Base-by-base conservation (phyloP, 2,113 vertebrate species). In the Heterotilapia buettikoferi region DNA sequence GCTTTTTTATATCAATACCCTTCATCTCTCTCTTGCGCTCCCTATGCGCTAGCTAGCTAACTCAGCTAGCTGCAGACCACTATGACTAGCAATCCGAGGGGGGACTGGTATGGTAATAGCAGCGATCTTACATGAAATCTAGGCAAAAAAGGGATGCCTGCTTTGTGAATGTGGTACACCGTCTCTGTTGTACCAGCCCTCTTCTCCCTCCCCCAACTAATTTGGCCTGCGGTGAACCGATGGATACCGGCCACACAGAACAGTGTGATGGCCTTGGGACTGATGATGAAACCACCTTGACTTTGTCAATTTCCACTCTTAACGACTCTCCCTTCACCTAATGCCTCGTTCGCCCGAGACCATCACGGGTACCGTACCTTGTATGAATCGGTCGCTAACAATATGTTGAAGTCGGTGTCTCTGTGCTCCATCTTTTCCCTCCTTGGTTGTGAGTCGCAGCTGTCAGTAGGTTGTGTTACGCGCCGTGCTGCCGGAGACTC, bases 351-450 rank as follows among this genome's bases (percentile, higher is more conserved):
- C 26, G 14, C 10, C n/a, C 6, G 21, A 56, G 6, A 24, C 45
- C 68, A 1, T 16, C 9, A 18, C 43, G 13, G 9, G 53, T n/a
- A 79, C 45, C 63, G 76, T 96, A 98, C 98, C 98, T 99, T 99
- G 95, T 99, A 99, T 6, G 98, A 99, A 63, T 99, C 98, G 21
- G 98, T 99, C 71, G 97, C 98, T 66, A 99, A 87, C 89, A 99
- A 90, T 86, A 99, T 97, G 90, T 97, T 99, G 97, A 99, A 98
- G 88, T 97, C 97, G 43, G 93, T 71, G 95, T 97, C 96, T 87
- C 96, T 91, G 95, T 96, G 96, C 93, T 98, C 98, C 98, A 98
- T 99, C 96, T 97, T 97, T 97, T 92, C 80, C 94, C 90, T 88
- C 88, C 84, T 87, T 19, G 86, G 89, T 94, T 81, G 82, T 88